Evolutionary conservation across 2,113 vertebrate genomes (phyloP), one percentile per base, ranked within the genome.

Genomic region (Stomatorhinus ivindoensis): DNA sequence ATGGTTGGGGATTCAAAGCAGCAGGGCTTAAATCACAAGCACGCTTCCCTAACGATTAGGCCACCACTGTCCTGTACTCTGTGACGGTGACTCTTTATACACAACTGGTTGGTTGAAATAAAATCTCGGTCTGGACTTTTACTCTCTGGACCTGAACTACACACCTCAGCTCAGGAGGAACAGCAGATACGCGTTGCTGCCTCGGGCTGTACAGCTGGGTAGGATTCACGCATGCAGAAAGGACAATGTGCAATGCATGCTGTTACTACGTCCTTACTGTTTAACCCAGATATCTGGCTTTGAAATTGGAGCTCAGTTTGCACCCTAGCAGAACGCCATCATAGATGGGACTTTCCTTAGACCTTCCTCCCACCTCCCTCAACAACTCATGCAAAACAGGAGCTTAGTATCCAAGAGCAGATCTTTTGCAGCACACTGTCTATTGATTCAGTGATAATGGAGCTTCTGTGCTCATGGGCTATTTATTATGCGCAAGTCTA

Each of bases 401-500:
- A 80, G 31, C 89, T 89, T 65, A 87, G 86, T 90, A 92, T 93
- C 91, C 93, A 89, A 92, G 88, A 89, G 93, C 90, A 93, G 93
- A 95, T 94, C 94, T 94, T 93, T 92, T 92, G 91, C 91, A 90
- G 85, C 89, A 44, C 92, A 73, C 89, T 90, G 90, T 89, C 93
- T 96, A 96, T 96, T 95, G 95, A 96, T 95, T 95, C 93, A 93
- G 94, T 92, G 94, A 96, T 96, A 96, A 96, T 96, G 95, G 95
- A 96, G 95, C 96, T 94, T 95, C 93, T 95, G 94, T 96, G 95
- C 94, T 27, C 10, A 0, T 13, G 96, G 96, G 95, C 95, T 95
- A 96, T 96, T 96, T 96, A 96, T 96, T 95, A 96, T 96, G 96
- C 95, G 96, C 95, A 94, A 95, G 94, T 93, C 95, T 86, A 86